Percentiles rank a stretch among this genome's conserved stretches.
Evolutionary conservation across 2,888 invertebrate genomes (phyloP).

Genomic region (Liposcelis brunnea): DNA sequence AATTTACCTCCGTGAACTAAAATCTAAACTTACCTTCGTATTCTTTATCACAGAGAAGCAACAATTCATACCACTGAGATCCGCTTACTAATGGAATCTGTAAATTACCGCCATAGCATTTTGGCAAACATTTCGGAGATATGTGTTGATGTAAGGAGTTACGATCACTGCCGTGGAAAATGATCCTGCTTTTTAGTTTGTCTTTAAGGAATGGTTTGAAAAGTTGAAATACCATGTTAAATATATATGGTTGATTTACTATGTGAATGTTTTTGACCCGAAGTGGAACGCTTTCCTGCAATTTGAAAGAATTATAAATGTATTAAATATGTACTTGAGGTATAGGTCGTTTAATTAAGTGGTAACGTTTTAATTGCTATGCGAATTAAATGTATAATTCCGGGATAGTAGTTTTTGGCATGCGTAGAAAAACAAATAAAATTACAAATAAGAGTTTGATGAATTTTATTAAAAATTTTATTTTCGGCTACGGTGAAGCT

Average conservation of each 20-base stretch:
- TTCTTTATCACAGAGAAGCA: constrained; percentile 44
- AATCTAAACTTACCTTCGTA: constrained; percentile 46
- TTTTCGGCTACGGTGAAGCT: too few relatives aligned
- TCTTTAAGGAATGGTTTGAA: constrained; percentile 78
- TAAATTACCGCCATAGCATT: constrained; percentile 48
- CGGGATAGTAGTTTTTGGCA: too few relatives aligned
- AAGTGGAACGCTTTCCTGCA: constrained; percentile 63
- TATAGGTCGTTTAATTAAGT: background rate
- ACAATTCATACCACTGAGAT: constrained; percentile 44
- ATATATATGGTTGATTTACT: constrained; percentile 72
- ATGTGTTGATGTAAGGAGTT: constrained; percentile 40
- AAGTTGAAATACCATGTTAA: constrained; percentile 69
- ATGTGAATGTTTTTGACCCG: constrained; percentile 74
- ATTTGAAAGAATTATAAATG: constrained; percentile 19
- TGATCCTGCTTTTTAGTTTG: constrained; percentile 59
- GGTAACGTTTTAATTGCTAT: too few relatives aligned
- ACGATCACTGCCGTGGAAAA: constrained; percentile 54
- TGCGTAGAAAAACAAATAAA: too few relatives aligned
- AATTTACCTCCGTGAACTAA: too few relatives aligned
- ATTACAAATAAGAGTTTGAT: too few relatives aligned
- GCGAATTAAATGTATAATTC: too few relatives aligned
- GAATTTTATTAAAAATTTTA: too few relatives aligned
- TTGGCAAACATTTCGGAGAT: constrained; percentile 38
- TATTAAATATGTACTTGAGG: background rate
- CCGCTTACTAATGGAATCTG: constrained; percentile 45